These are phyloP conservation scores for Patella ulyssiponensis DNA, from an alignment of 2,888 invertebrate species.

Conservation along the genomic window DNA sequence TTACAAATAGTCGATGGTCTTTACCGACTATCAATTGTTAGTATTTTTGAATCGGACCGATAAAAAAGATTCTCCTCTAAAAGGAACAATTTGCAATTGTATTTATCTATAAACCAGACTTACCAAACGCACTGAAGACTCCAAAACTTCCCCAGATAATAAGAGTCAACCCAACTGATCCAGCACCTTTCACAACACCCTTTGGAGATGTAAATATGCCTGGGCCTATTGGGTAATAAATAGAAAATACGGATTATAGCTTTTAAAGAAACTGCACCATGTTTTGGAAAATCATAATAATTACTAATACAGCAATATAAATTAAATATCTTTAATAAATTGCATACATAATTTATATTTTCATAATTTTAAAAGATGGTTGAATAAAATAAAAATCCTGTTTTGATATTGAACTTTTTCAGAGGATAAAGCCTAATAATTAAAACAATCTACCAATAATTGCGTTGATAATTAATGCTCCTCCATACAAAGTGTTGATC, in stretches of 20 bases:
- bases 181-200: constrained; percentile 86
- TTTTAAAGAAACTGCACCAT: not conserved
- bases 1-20: too few species aligned
- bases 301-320: constrained; percentile 8
- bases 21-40: too few species aligned
- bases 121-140: constrained; percentile 89
- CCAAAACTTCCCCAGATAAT: constrained; percentile 95
- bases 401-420: not conserved
- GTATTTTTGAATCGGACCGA: too few species aligned
- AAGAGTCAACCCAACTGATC: constrained; percentile 95
- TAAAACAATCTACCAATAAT: constrained; percentile 81
- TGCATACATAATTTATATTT: too few species aligned
- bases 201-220: constrained; percentile 99
- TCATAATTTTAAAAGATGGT: too few species aligned
- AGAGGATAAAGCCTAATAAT: not conserved
- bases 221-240: constrained; percentile 79
- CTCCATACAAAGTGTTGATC: constrained; percentile 84
- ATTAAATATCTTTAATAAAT: too few species aligned
- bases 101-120: constrained; percentile 67
- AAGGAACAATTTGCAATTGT: not conserved
- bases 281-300: constrained; percentile 6
- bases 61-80: too few species aligned
- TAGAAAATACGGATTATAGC: not conserved
- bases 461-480: constrained; percentile 86
- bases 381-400: too few species aligned